phyloP scores from a whole-genome alignment of 2,888 invertebrate genomes.

The Aromia moschata region DNA sequence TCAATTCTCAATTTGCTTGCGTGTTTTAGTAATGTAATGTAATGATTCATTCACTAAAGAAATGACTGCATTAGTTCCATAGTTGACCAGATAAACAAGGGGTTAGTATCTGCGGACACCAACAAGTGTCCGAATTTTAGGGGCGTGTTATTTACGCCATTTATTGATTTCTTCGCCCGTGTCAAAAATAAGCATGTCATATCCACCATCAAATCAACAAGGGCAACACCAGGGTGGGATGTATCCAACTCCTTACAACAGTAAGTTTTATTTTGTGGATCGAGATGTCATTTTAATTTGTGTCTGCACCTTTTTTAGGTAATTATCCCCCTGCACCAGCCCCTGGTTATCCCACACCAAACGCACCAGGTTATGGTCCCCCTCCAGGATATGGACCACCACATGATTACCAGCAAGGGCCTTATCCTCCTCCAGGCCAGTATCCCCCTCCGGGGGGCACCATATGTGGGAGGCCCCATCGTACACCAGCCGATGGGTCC shows the following conservation, averaged over 20 bases:
- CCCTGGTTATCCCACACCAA: conserved; percentile 46
- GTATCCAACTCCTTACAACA: conserved; percentile 55
- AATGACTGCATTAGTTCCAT: too few relatives aligned
- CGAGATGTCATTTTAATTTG: too few relatives aligned
- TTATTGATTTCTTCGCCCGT: conserved; percentile 15
- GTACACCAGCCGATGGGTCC: conserved; percentile 53
- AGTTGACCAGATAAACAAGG: too few relatives aligned
- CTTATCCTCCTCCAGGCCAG: conserved; percentile 27
- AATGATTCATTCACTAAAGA: too few relatives aligned
- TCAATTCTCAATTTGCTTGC: too few relatives aligned
- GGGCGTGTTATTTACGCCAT: conserved; percentile 15
- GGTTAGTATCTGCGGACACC: too few relatives aligned
- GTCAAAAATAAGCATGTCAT: conserved; percentile 37
- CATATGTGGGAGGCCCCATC: conserved; percentile 62
- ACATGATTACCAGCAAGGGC: conserved; percentile 46
- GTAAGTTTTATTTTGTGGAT: conserved; percentile 38
- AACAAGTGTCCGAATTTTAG: conserved; percentile 12
- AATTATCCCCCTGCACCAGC: conserved; percentile 46
- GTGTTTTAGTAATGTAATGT: too few relatives aligned
- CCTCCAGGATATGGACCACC: conserved; percentile 47
- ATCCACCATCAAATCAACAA: conserved; percentile 36
- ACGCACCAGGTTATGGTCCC: conserved; percentile 50
- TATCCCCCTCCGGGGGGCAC: conserved; percentile 48
- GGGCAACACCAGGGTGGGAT: conserved; percentile 58
- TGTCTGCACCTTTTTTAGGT: too few relatives aligned